Conservation (phyloP, 2,797 vertebrate genomes). For the Sciaenops ocellatus region DNA sequence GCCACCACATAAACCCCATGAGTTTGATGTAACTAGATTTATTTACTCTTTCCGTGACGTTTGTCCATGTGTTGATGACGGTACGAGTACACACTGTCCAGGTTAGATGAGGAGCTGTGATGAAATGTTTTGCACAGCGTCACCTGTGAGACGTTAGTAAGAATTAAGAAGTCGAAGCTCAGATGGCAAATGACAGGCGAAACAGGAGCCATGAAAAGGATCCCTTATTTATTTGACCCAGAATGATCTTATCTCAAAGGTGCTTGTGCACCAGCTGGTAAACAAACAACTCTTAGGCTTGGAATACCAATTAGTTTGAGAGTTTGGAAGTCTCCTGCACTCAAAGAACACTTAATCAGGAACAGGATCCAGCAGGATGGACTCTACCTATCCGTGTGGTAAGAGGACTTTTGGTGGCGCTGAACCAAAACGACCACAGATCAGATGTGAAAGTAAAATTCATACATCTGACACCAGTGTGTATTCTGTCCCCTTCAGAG, state of each 20-base stretch:
- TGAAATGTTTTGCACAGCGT: neutral
- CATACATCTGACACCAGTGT: neutral
- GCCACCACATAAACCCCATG: neutral
- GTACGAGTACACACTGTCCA: fast-evolving
- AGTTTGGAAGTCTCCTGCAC: neutral
- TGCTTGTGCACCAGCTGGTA: constrained; percentile 29
- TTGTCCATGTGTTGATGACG: neutral
- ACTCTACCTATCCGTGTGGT: neutral
- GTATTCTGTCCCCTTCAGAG: constrained; percentile 79
- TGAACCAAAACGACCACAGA: constrained; percentile 1
- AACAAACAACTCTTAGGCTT: constrained; percentile 18
- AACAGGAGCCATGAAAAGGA: constrained; percentile 62
- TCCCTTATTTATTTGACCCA: constrained; percentile 42
- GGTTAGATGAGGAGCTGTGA: neutral
- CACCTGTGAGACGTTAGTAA: neutral
- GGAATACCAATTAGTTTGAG: constrained; percentile 12
- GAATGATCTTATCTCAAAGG: neutral
- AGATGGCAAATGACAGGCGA: constrained; percentile 43
- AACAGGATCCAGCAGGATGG: neutral
- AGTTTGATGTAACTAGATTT: neutral
- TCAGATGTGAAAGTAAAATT: neutral
- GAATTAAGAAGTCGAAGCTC: constrained; percentile 13
- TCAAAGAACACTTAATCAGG: constrained; percentile 1
- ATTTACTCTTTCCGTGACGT: neutral
- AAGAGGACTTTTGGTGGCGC: constrained; percentile 4